Evolutionary conservation across 2,797 vertebrate genomes (phyloP).

Genomic region (Nyctalus aviator): DNA sequence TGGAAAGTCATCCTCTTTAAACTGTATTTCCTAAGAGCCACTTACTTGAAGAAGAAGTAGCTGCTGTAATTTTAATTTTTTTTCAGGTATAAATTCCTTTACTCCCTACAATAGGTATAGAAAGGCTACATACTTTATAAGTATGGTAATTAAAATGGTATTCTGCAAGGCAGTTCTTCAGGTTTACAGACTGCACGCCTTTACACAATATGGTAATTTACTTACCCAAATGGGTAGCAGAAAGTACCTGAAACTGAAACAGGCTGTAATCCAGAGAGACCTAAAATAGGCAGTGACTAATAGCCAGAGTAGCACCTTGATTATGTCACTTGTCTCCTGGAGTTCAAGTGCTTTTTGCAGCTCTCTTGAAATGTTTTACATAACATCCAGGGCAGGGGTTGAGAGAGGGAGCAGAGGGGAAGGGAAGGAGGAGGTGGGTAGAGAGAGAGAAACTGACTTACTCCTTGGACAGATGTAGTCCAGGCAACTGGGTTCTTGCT

Average conservation of each 20-base stretch:
- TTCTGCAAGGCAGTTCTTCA: slow-evolving; percentile 37
- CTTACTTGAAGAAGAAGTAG: slow-evolving; percentile 56
- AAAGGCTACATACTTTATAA: slow-evolving; percentile 36
- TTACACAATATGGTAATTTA: slow-evolving; percentile 53
- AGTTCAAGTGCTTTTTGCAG: neutral
- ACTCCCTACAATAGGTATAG: slow-evolving; percentile 44
- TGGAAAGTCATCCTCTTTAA: slow-evolving; percentile 76
- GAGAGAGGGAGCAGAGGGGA: neutral
- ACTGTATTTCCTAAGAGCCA: slow-evolving; percentile 74
- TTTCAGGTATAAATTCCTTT: slow-evolving; percentile 42
- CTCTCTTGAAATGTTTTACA: neutral
- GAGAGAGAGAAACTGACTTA: neutral
- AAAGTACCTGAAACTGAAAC: slow-evolving; percentile 18
- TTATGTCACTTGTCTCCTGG: neutral
- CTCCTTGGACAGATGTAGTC: neutral
- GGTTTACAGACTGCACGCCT: slow-evolving; percentile 29
- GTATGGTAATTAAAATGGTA: slow-evolving; percentile 45
- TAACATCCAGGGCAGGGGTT: neutral
- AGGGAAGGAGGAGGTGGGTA: neutral
- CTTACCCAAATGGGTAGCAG: slow-evolving; percentile 26
- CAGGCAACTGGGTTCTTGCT: neutral
- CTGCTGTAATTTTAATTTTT: slow-evolving; percentile 75
- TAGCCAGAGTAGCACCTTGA: neutral
- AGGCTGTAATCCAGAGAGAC: slow-evolving; percentile 24
- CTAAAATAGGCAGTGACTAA: slow-evolving; percentile 51